These are phyloP conservation scores for Arrhopalites spinosus DNA, from an alignment of 2,888 invertebrate species.

Conservation along the genomic window DNA sequence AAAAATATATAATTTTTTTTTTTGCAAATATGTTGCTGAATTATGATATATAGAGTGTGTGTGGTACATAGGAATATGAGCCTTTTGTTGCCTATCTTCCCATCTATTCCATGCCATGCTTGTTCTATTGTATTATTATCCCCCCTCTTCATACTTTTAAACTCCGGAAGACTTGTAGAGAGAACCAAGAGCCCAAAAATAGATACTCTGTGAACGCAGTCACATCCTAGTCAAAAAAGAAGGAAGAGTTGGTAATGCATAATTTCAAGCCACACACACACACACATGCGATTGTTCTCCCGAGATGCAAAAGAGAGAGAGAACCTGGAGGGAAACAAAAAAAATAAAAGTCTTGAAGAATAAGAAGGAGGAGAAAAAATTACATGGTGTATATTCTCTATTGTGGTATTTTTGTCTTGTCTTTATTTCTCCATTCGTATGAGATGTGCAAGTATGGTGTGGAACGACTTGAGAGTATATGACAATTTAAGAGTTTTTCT, in stretches of 20 bases:
- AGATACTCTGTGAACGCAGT: constrained; percentile 1
- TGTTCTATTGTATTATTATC: too few species aligned
- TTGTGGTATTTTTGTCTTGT: constrained; percentile 37
- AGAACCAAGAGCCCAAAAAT: constrained; percentile 21
- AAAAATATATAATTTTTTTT: background rate
- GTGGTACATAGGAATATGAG: background rate
- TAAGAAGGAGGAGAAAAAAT: constrained; percentile 12
- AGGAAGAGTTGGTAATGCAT: constrained; percentile 25
- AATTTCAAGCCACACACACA: constrained; percentile 37
- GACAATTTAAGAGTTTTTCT: constrained; percentile 31
- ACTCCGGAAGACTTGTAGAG: constrained; percentile 30
- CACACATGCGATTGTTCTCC: constrained; percentile 36
- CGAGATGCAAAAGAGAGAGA: constrained; percentile 14
- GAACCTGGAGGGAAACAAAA: background rate
- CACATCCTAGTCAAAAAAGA: background rate
- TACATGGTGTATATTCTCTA: constrained; percentile 28
- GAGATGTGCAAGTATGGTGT: background rate
- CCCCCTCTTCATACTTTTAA: too few species aligned
- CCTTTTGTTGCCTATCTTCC: too few species aligned
- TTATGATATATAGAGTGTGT: constrained; percentile 7
- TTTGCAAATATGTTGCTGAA: background rate
- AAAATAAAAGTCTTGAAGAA: background rate
- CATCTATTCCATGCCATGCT: background rate
- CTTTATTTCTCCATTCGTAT: constrained; percentile 13
- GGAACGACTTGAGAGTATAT: constrained; percentile 14